Conservation (phyloP, 1,140 invertebrate genomes). For the Ceratosolen fusciceps region DNA sequence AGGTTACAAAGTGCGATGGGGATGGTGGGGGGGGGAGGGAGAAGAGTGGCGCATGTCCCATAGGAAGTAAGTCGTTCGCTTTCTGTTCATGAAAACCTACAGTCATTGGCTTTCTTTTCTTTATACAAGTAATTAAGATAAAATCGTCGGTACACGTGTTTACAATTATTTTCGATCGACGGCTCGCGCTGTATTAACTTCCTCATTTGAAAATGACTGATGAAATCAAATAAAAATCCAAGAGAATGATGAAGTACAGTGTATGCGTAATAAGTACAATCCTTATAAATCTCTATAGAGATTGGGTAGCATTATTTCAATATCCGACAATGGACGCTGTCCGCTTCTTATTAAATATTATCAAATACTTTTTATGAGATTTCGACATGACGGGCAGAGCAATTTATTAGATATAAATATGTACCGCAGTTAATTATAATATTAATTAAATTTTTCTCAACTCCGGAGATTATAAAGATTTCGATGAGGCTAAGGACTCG, state of each 20-base stretch:
- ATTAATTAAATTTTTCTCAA: background rate
- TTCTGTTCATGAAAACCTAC: conserved; percentile 24
- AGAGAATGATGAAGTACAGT: background rate
- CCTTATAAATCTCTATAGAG: background rate
- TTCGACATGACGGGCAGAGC: background rate
- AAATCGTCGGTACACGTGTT: conserved; percentile 9
- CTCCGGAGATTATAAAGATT: too few relatives aligned
- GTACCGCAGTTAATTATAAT: background rate
- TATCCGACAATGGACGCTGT: background rate
- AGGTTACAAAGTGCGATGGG: conserved; percentile 20
- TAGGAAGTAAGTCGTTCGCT: conserved; percentile 31
- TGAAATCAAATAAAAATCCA: conserved; percentile 2
- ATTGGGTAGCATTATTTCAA: conserved; percentile 2
- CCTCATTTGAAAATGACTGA: conserved; percentile 27
- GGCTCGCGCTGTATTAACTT: conserved; percentile 33
- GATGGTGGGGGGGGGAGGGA: too few relatives aligned
- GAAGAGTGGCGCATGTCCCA: too few relatives aligned
- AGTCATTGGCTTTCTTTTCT: conserved; percentile 26
- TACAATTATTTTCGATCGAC: conserved; percentile 33
- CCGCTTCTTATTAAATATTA: background rate
- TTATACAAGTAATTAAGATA: conserved; percentile 38
- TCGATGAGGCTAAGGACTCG: background rate
- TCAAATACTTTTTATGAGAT: background rate
- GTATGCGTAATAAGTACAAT: background rate
- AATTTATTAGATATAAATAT: background rate